Evolutionary conservation across 2,888 invertebrate species (phyloP).

Genomic region (Lasioglossum morio): DNA sequence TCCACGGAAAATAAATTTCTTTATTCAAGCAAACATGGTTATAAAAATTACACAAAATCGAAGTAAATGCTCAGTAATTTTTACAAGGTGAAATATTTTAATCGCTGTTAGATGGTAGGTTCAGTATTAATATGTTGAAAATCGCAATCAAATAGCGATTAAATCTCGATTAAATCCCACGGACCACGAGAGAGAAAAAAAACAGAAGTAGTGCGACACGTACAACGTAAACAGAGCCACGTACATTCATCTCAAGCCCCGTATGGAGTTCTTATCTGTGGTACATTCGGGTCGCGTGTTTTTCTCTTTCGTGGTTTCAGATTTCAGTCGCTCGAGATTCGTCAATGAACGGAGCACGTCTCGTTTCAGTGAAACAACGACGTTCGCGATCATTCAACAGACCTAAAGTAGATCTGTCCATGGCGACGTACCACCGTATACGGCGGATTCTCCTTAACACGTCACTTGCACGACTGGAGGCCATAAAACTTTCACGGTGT

Average conservation of each 20-base stretch:
- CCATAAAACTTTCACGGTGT: constrained; percentile 9
- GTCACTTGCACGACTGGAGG: not conserved
- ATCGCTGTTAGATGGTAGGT: too few relatives aligned
- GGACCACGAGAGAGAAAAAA: not conserved
- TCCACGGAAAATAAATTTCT: too few relatives aligned
- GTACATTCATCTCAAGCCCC: not conserved
- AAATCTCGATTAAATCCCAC: not conserved
- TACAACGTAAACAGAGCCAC: constrained; percentile 29
- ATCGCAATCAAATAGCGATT: not conserved
- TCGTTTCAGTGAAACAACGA: constrained; percentile 32
- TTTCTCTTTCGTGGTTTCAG: constrained; percentile 18
- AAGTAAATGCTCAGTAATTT: too few relatives aligned
- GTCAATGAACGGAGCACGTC: constrained; percentile 31
- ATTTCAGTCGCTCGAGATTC: constrained; percentile 10
- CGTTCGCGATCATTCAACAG: not conserved
- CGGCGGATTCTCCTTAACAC: not conserved
- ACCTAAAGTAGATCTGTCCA: not conserved
- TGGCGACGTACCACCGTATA: not conserved
- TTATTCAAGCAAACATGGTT: too few relatives aligned
- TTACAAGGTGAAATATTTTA: too few relatives aligned
- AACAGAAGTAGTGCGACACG: not conserved
- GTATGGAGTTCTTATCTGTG: constrained; percentile 4
- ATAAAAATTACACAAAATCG: too few relatives aligned
- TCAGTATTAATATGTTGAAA: too few relatives aligned
- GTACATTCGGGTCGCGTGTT: constrained; percentile 33